Evolutionary conservation across 2,797 vertebrate genomes (phyloP).

Genomic region (Alfaro cultratus): DNA sequence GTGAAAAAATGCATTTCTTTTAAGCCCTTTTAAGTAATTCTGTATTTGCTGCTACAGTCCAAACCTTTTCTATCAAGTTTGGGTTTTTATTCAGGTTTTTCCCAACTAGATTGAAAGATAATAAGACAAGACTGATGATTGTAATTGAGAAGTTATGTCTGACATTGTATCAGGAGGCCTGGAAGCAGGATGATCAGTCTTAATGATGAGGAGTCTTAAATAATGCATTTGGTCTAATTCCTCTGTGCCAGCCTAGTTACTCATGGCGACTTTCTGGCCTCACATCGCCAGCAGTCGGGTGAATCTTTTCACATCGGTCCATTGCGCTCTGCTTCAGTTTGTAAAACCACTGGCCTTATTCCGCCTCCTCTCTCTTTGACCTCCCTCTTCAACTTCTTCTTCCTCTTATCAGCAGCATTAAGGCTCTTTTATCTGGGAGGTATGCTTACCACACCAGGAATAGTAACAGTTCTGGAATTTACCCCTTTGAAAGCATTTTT

Average conservation of each 20-base stretch:
- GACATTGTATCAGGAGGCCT: slow-evolving; percentile 26
- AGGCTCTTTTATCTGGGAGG: slow-evolving; percentile 66
- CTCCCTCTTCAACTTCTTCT: slow-evolving; percentile 43
- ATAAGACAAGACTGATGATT: slow-evolving; percentile 47
- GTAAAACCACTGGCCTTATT: slow-evolving; percentile 8
- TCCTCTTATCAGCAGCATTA: slow-evolving; percentile 70
- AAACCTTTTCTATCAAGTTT: not conserved
- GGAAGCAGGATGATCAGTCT: slow-evolving; percentile 33
- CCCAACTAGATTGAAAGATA: slow-evolving; percentile 35
- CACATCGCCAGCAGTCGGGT: slow-evolving; percentile 4
- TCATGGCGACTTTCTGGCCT: slow-evolving; percentile 16
- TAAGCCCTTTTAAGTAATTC: not conserved
- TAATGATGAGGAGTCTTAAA: slow-evolving; percentile 38
- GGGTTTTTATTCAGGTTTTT: not conserved
- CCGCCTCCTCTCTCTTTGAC: slow-evolving; percentile 22
- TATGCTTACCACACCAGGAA: slow-evolving; percentile 69
- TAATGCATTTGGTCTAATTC: slow-evolving; percentile 61
- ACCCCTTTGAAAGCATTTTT: slow-evolving; percentile 62
- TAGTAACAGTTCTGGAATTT: slow-evolving; percentile 77
- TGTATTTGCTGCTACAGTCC: not conserved
- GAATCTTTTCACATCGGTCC: not conserved
- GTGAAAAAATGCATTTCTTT: slow-evolving; percentile 20
- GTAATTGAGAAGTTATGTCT: slow-evolving; percentile 53
- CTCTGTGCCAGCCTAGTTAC: slow-evolving; percentile 32
- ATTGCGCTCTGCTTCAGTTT: slow-evolving; percentile 4